Base-by-base conservation (phyloP, 2,113 vertebrate species). In the Oreochromis spilurus region DNA sequence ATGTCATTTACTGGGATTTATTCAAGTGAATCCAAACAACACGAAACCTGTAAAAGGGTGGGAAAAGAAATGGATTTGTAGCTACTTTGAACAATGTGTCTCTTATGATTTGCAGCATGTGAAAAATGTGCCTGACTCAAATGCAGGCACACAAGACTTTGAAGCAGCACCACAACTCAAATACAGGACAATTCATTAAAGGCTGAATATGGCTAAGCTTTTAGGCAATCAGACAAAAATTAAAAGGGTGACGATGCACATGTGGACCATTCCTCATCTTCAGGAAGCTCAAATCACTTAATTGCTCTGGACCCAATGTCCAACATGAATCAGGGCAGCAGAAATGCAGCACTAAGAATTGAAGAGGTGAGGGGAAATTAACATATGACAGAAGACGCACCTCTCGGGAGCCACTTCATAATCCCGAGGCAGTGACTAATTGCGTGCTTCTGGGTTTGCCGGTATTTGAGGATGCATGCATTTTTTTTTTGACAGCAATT, bases 401-500 rank as follows among this genome's bases (percentile, higher is more conserved):
- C 95, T 93, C 85, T 88, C 50, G 52, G 92, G 93, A 93, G 81
- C 89, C 58, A 92, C 88, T 92, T 93, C 84, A 95, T 94, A 93
- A 95, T 93, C 91, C 87, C 90, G 65, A 84, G 90, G 85, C 91
- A 91, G 85, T 85, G 91, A 93, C 92, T 94, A 95, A 95, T 93
- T 95, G 85, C 84, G 2, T 86, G 88, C 93, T 89, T 91, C 89
- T 88, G 87, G 86, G 84, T 86, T 89, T 92, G 93, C 92, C 91
- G 87, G 84, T 86, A 52, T 93, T 94, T 90, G 72, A 90, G 85
- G 90, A 92, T 58, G 85, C 45, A 72, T 84, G 62, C 79, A 87
- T 93, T 93, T 72, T 26, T 50, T 24, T 89, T 89, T 90, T 79
- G 84, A 83, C 75, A 55, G 52, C 82, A 89, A 89, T 94, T 86